Evolutionary conservation across 2,888 invertebrate species (phyloP), one percentile per base, ranked within the genome.

Genomic region (Hybos culiciformis): DNA sequence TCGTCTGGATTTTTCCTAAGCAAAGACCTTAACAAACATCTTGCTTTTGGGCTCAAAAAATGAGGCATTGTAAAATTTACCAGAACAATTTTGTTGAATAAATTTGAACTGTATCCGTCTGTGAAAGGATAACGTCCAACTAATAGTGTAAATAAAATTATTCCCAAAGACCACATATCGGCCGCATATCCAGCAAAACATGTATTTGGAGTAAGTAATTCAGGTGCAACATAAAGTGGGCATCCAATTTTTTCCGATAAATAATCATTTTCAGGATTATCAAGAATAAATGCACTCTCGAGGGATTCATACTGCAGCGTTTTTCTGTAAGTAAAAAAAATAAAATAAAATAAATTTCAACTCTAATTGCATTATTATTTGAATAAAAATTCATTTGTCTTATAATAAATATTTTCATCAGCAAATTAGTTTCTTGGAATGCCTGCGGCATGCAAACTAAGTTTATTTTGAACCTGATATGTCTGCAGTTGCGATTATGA

Each of bases 71-170:
- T 75, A 68, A 83, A 90, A 62, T 80, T 78, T 3, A 90, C 90
- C 44, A 83, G 76, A 5, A 87, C 80, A 57, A 92, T 92, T 70
- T 90, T 88, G 49, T 81, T 80, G 68, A 93, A 92, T n/a, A n/a
- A n/a, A n/a, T n/a, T n/a, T 44, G 93, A 72, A 40, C 80, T 41
- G 26, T 39, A 37, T 12, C 33, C 38, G 38, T 41, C 44, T 23
- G 24, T 38, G n/a, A 64, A 64, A n/a, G 64, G 64, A 53, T 66
- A 66, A 44, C 61, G 61, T 2, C 64, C 64, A 26, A 62, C 61
- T 3, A 64, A 54, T 61, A 64, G 63, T 3, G 64, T 63, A 41
- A 66, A 64, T 1, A 64, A 52, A 34, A 66, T 61, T 3, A 66
- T 64, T 12, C 64, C 64, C 14, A 64, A 48, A 1, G 66, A 62